Base-by-base conservation (phyloP, 2,797 vertebrate genomes). In the Picus viridis region DNA sequence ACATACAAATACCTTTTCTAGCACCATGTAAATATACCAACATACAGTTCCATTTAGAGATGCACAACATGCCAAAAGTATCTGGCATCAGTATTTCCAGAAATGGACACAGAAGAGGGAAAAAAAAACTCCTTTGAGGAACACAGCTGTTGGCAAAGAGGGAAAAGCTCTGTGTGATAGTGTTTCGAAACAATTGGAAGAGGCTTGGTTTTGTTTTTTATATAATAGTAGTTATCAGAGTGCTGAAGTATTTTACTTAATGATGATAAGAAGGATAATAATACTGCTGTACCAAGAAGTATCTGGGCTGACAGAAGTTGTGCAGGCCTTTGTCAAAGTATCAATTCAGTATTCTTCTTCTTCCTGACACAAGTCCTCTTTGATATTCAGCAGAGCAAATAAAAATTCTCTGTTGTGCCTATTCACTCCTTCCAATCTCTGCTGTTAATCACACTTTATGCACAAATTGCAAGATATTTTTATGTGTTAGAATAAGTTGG, bases 101-200 rank as follows among this genome's bases (percentile, higher is more conserved):
- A 76, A 94, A 45, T 1, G 18, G 59, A 74, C 12, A 27, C 11
- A 61, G 18, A 8, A 30, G 29, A 76, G 36, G 49, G n/a, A n/a
- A 68, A 59, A 39, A 57, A 68, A 26, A 29, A n/a, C 32, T 30
- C 36, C 59, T 57, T 11, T 58, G 56, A 74, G 89, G 85, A 76
- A 18, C 64, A 72, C 39, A 74, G 58, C 34, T 72, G 63, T 83
- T 6, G 2, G 39, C 67, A 90, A 75, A 73, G 49, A 75, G 26
- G 45, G 19, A 53, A 83, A 77, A 54, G 80, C 26, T 86, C 47
- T 49, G 19, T 67, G 36, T 56, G 18, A 14, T 11, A 79, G 24
- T 56, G 29, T 62, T 81, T 81, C 84, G 61, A 87, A 91, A 92
- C 65, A 86, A 91, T 53, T 81, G 61, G 45, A 86, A 91, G 57